These are phyloP conservation scores for Papilio gigon DNA, from an alignment of 2,888 invertebrate genomes.

Conservation along the genomic window DNA sequence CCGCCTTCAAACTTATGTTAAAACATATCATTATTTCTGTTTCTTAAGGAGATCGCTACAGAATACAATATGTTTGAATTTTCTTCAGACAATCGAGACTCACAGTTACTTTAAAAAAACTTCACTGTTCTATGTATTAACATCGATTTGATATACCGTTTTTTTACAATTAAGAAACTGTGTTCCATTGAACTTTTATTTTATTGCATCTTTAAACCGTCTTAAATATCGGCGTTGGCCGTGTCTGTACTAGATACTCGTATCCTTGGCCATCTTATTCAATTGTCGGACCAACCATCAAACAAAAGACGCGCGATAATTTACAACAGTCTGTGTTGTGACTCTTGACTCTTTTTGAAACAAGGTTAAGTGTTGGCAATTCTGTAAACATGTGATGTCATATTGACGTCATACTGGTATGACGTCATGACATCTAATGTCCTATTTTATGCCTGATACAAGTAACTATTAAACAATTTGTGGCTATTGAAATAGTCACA, in stretches of 20 bases:
- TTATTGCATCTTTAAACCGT: neutral
- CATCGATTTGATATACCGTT: too few species aligned
- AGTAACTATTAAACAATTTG: slow-evolving; percentile 24
- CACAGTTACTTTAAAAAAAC: too few species aligned
- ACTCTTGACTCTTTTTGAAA: neutral
- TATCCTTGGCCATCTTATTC: neutral
- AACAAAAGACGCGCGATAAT: neutral
- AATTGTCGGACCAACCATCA: neutral
- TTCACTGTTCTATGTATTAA: too few species aligned
- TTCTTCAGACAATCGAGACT: too few species aligned
- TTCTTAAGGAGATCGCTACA: neutral
- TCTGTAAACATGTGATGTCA: slow-evolving; percentile 11
- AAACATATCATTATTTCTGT: neutral
- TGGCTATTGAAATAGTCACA: neutral
- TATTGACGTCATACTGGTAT: slow-evolving; percentile 4
- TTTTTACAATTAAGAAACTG: too few species aligned
- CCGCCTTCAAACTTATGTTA: neutral
- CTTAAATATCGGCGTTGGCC: neutral
- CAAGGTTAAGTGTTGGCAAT: slow-evolving; percentile 20
- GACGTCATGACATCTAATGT: slow-evolving; percentile 25
- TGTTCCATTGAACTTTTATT: too few species aligned
- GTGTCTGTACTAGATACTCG: neutral
- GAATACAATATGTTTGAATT: too few species aligned
- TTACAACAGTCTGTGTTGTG: neutral
- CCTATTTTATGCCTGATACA: slow-evolving; percentile 6